Base-by-base conservation (phyloP, 2,888 invertebrate genomes). In the Orchestes rusci region DNA sequence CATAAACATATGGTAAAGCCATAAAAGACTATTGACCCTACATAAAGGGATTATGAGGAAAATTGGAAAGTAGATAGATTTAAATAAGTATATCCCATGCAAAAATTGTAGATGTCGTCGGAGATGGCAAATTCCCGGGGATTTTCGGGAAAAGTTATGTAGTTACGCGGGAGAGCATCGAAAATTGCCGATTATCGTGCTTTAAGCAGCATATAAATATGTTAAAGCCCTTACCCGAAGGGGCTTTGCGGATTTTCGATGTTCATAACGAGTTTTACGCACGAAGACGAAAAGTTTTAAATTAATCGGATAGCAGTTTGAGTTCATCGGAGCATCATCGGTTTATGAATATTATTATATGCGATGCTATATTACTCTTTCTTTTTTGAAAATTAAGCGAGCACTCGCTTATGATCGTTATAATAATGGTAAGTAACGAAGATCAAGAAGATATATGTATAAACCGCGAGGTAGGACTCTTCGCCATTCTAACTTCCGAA, bases 171-270 rank as follows among this genome's bases (percentile, higher is more conserved):
- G 55, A 58, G 48, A 57, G 61, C 62, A 62, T 62, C 57, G 61
- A 62, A 64, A 62, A 64, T 64, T 63, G 64, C 59, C 63, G 62
- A 63, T 64, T 64, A 64, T 62, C 57, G 56, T 58, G 58, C 57
- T 57, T 58, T 62, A 62, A 63, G 62, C 59, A 58, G 55, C 60
- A 58, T 58, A 63, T 64, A 63, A 64, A 62, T 61, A 63, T 60
- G 59, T 61, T 61, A 44, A 49, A 39, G 49, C 49, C 42, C 27
- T 34, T 37, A 31, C 35, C n/a, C 35, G 42, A 34, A 45, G 45
- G 33, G 45, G 45, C 49, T 49, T 49, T 45, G 42, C 38, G 49
- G 45, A 45, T 44, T 49, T 49, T 45, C 29, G 38, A 48, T 37
- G 45, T 45, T 39, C 45, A 38, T 48, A 49, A 49, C 49, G 45